Evolutionary conservation across 2,888 invertebrate genomes (phyloP).

Genomic region (Phengaris alcon): DNA sequence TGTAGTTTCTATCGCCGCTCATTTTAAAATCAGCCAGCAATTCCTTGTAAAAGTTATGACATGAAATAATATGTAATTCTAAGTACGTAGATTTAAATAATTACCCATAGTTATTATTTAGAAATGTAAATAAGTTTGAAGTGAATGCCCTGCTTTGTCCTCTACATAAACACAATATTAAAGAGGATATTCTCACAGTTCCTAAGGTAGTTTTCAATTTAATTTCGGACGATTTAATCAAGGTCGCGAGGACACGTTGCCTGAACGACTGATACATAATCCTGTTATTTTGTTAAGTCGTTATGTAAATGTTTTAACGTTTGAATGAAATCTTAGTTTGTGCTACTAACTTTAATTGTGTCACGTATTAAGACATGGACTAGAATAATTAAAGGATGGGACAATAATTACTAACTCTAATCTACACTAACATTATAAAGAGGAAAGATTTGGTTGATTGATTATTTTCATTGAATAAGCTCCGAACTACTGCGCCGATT

Average conservation of each 20-base stretch:
- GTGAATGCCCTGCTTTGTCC: conserved; percentile 70
- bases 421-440: too few species aligned
- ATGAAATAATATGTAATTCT: not conserved
- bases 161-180: conserved; percentile 54
- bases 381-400: too few species aligned
- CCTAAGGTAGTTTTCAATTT: conserved; percentile 32
- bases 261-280: not conserved
- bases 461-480: too few species aligned
- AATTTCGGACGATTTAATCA: conserved; percentile 24
- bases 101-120: not conserved
- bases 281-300: conserved; percentile 3
- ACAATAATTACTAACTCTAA: too few species aligned
- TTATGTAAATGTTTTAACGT: conserved; percentile 11
- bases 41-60: not conserved
- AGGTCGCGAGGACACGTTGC: conserved; percentile 12
- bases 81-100: conserved; percentile 4
- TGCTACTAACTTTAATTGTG: not conserved
- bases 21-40: not conserved
- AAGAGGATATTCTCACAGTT: conserved; percentile 51
- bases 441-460: too few species aligned
- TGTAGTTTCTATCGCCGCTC: not conserved
- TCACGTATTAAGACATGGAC: too few species aligned
- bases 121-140: conserved; percentile 48
- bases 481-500: too few species aligned
- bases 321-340: not conserved